These are phyloP conservation scores for Metaphire vulgaris DNA, from an alignment of 1,140 invertebrate genomes.

Conservation along the genomic window DNA sequence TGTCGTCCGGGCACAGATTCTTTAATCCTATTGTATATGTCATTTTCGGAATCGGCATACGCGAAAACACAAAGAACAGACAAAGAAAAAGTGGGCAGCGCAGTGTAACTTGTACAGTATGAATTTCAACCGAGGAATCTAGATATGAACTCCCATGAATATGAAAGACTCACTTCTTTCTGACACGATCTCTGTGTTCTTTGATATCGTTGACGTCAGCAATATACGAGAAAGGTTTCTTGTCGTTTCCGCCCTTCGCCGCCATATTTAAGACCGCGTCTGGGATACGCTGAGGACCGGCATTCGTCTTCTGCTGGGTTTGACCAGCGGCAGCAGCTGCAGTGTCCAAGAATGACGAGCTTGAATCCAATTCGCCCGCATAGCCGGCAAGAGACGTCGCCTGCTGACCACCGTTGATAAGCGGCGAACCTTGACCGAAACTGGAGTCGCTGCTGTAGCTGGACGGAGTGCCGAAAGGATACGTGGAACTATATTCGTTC, in stretches of 20 bases:
- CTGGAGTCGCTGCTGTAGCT: background rate
- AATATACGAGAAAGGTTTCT: constrained; percentile 29
- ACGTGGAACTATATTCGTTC: background rate
- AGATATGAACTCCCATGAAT: too few species aligned
- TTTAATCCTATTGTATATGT: too few species aligned
- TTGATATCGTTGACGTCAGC: constrained; percentile 26
- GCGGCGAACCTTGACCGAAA: background rate
- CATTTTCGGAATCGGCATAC: too few species aligned
- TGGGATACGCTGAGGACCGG: constrained; percentile 15
- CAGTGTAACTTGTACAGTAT: too few species aligned
- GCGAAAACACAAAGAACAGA: too few species aligned
- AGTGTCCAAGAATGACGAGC: background rate
- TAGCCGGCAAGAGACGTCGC: background rate
- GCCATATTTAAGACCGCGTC: constrained; percentile 31
- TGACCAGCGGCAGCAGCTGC: background rate
- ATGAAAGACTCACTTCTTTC: constrained; percentile 26
- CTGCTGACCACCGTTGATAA: background rate
- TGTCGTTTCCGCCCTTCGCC: constrained; percentile 24
- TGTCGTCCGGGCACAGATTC: too few species aligned
- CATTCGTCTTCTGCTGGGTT: background rate
- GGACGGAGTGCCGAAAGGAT: background rate
- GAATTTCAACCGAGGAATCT: too few species aligned
- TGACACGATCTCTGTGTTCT: constrained; percentile 25
- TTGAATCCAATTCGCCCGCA: background rate
- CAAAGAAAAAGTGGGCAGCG: too few species aligned